Evolutionary conservation across 2,888 invertebrate genomes (phyloP), one percentile per base, ranked within the genome.

Genomic region (Drosophila setosimentum): DNA sequence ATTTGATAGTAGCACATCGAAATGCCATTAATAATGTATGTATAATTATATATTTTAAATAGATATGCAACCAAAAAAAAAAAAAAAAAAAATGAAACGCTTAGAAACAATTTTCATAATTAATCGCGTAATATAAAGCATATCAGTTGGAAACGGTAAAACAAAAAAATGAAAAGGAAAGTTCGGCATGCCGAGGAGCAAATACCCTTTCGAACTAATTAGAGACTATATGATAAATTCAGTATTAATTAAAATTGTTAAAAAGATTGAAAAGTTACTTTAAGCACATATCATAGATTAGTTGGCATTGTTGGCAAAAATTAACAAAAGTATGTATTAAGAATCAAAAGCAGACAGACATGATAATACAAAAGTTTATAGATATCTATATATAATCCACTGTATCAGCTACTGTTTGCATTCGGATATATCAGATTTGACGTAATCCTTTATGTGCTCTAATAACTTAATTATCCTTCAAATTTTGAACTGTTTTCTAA

Each of bases 11-110:
- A 76, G 70, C 79, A 76, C 68, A 74, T 76, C 68, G 59, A 73
- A 76, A 75, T 89, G 85, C 80, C 76, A 76, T 73, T 82, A 76
- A 83, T 63, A 80, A 67, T 53, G 54, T 57, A 61, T 57, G 57
- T 64, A 57, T 71, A 59, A 33, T 58, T 57, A 61, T 72, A 70
- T 72, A 73, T 65, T 66, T 72, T 61, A 59, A 75, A 70, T 35
- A 40, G 21, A 18, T 65, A 73, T 74, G 68, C 50, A 49, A 69
- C n/a, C n/a, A 65, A 62, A 57, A 2, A 60, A 50, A 55, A 30
- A 45, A 37, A 62, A 29, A n/a, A n/a, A n/a, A n/a, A n/a, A n/a
- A n/a, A n/a, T n/a, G 7, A 33, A 60, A 27, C 37, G 33, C 8
- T 42, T 37, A 33, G 24, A 24, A 55, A 54, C n/a, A 53, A 35